Evolutionary conservation across 2,888 invertebrate genomes (phyloP).

Genomic region (Nesidiocoris tenuis): DNA sequence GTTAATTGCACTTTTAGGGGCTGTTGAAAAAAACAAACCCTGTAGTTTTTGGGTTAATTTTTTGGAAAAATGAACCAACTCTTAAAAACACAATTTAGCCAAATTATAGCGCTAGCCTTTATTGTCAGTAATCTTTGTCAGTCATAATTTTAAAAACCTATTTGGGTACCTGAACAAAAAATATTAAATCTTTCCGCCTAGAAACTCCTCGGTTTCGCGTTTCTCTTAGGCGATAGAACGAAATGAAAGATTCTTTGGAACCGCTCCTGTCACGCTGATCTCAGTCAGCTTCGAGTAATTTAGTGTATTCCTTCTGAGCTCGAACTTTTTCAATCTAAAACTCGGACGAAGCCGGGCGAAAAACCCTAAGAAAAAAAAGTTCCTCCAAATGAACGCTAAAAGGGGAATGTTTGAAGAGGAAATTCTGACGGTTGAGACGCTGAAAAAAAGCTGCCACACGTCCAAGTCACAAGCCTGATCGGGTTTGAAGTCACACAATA

Average conservation of each 20-base stretch:
- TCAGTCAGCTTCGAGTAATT: slow-evolving; percentile 37
- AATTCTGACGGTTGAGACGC: background rate
- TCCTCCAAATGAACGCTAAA: background rate
- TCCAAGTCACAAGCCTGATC: background rate
- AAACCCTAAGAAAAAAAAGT: background rate
- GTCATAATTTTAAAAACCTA: too few species aligned
- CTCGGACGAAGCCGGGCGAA: slow-evolving; percentile 11
- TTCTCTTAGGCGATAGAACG: slow-evolving; percentile 14
- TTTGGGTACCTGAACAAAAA: too few species aligned
- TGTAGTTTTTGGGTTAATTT: too few species aligned
- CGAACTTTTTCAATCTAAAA: slow-evolving; percentile 42
- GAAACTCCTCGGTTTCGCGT: background rate
- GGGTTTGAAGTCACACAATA: background rate
- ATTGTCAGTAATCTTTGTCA: too few species aligned
- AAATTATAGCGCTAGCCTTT: too few species aligned
- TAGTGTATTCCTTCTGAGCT: slow-evolving; percentile 39
- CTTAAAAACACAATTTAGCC: too few species aligned
- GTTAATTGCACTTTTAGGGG: too few species aligned
- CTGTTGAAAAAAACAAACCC: too few species aligned
- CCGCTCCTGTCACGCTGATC: slow-evolving; percentile 37
- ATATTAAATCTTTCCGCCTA: too few species aligned
- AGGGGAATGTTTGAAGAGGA: background rate
- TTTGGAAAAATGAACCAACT: too few species aligned
- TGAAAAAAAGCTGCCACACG: background rate
- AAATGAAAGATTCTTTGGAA: slow-evolving; percentile 35